A percentile compares a stretch with the other conserved stretches of the same genome.
phyloP scores from a whole-genome alignment of 2,797 vertebrate species.

The Alosa sapidissima region DNA sequence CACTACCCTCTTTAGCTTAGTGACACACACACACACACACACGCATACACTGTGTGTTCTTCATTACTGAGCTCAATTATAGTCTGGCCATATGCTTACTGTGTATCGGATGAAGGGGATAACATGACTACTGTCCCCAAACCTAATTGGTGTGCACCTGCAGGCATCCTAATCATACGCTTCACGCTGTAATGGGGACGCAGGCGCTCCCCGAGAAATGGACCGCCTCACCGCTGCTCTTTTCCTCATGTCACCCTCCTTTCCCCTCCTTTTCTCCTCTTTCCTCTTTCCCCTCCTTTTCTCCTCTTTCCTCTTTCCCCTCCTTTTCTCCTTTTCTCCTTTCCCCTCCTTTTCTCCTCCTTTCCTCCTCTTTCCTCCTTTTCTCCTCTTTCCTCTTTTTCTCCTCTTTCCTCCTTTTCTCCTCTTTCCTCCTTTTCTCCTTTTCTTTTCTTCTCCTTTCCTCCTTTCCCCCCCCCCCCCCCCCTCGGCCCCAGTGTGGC shows the following conservation, averaged over 20 bases:
- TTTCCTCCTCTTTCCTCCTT: neutral
- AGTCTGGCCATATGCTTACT: too few relatives aligned
- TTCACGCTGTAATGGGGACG: slow-evolving; percentile 87
- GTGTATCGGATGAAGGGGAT: neutral
- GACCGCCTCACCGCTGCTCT: too few relatives aligned
- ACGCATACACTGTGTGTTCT: too few relatives aligned
- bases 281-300: neutral
- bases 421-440: neutral
- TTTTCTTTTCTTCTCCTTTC: slow-evolving; percentile 61
- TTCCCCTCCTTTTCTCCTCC: too few relatives aligned
- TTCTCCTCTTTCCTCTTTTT: neutral
- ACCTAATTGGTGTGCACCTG: slow-evolving; percentile 99
- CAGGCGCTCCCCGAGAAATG: slow-evolving; percentile 89
- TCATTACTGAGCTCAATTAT: too few relatives aligned
- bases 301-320: neutral
- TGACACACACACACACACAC: too few relatives aligned
- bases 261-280: slow-evolving; percentile 77
- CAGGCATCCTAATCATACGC: slow-evolving; percentile 98
- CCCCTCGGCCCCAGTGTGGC: slow-evolving; percentile 58
- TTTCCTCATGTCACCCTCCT: slow-evolving; percentile 43
- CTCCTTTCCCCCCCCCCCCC: slow-evolving; percentile 54
- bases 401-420: neutral
- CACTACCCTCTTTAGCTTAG: too few relatives aligned
- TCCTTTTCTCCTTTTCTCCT: neutral
- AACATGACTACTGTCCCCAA: slow-evolving; percentile 39